A percentile compares a stretch with the other conserved stretches of the same genome.
phyloP scores from a whole-genome alignment of 1,140 invertebrate genomes.

The Lutraria rhynchaena region DNA sequence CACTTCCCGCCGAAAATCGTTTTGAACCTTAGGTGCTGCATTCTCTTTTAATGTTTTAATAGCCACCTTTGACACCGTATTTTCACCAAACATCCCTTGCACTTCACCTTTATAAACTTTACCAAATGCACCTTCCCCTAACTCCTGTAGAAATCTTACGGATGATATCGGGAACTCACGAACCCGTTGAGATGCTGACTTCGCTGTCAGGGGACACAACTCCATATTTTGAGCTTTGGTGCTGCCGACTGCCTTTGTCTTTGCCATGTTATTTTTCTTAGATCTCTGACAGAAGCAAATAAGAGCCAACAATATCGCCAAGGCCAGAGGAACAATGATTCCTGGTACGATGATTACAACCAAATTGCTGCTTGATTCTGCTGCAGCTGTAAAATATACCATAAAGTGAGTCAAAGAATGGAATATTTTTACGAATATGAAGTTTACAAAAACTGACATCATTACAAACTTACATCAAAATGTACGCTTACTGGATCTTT shows the following conservation, averaged over 20 bases:
- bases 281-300: conserved; percentile 80
- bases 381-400: conserved; percentile 43
- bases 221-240: conserved; percentile 70
- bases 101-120: conserved; percentile 92
- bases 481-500: too few species aligned
- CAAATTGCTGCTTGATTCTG: conserved; percentile 36
- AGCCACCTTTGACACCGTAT: conserved; percentile 89
- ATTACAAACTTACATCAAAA: too few species aligned
- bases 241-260: conserved; percentile 63
- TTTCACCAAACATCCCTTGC: conserved; percentile 83
- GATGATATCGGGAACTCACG: conserved; percentile 87
- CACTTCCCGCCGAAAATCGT: conserved; percentile 93
- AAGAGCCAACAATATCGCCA: conserved; percentile 83
- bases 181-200: conserved; percentile 72
- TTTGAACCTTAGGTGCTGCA: conserved; percentile 93
- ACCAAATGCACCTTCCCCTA: conserved; percentile 98
- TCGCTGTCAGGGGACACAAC: conserved; percentile 77
- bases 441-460: too few species aligned
- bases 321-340: conserved; percentile 83
- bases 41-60: conserved; percentile 98
- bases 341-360: conserved; percentile 83
- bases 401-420: too few species aligned
- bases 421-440: too few species aligned
- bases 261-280: conserved; percentile 64
- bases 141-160: conserved; percentile 94